Base-by-base conservation (phyloP, 2,797 vertebrate genomes). In the Poliocrania exsul region DNA sequence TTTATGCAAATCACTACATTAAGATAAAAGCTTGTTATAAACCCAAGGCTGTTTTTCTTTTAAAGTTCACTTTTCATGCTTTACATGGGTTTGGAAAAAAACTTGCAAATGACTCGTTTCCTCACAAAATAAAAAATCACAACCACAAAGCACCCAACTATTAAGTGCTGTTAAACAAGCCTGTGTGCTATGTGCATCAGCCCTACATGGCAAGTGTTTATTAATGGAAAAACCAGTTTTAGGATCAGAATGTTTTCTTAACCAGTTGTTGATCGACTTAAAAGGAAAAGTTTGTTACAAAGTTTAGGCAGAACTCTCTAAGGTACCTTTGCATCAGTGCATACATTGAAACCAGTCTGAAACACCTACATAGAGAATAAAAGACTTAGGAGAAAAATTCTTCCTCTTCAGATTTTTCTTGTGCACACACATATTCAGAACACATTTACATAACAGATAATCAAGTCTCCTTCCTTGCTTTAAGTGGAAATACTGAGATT, bases 21-120 rank as follows among this genome's bases (percentile, higher is more conserved):
- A 78, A 81, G 62, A 91, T 60, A 82, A 92, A 88, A 93, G 70
- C 42, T 47, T 72, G 47, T 61, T 81, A 67, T 11, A 90, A 91
- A 92, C 44, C 16, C 51, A 66, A 84, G 81, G 64, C 29, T 90
- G 42, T 29, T 86, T 33, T 90, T 51, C 86, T 84, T 94, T 80
- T 57, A 66, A 92, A 93, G 31, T 42, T 79, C 38, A 64, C 20
- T 72, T 86, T 79, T 84, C n/a, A 24, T 33, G 80, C 71, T 86
- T 84, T 33, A 64, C 20, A 61, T 54, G 8, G 29, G 18, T 92
- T 87, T 46, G 35, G 49, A 82, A 84, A 80, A 72, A 72, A 42
- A 35, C 49, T 64, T 80, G 90, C 64, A 95, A 94, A 90, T 50
- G 0, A 58, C 42, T 77, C 3, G 9, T 71, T 87, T 85, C 86